These are phyloP conservation scores for Cladorhizidae sp. DNA, from an alignment of 37 sponge, comb jelly and placozoan species.

Conservation along the genomic window DNA sequence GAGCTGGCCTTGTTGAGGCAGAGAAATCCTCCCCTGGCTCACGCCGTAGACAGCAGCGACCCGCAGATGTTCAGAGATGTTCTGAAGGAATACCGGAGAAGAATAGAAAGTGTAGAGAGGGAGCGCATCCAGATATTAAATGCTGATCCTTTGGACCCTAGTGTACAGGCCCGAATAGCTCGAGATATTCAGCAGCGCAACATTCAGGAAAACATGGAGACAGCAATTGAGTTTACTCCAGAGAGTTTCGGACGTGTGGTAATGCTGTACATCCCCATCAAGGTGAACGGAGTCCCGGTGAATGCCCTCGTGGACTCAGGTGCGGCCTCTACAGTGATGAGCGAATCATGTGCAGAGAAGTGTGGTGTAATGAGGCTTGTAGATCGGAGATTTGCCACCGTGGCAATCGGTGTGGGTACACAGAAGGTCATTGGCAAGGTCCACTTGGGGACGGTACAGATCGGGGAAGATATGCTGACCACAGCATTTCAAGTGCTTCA, in stretches of 20 bases:
- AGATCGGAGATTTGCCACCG: slow-evolving; percentile 77
- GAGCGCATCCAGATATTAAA: slow-evolving; percentile 66
- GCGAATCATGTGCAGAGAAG: slow-evolving; percentile 76
- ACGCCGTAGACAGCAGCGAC: slow-evolving; percentile 65
- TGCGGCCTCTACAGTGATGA: slow-evolving; percentile 90
- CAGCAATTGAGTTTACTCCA: slow-evolving; percentile 90
- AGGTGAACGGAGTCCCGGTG: slow-evolving; percentile 83
- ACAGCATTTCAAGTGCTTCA: slow-evolving; percentile 91
- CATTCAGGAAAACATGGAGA: slow-evolving; percentile 78
- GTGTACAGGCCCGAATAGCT: slow-evolving; percentile 73
- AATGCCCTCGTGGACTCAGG: slow-evolving; percentile 96
- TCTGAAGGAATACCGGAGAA: not conserved
- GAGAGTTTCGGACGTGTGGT: slow-evolving; percentile 88
- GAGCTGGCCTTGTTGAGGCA: slow-evolving; percentile 49
- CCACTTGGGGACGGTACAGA: slow-evolving; percentile 88
- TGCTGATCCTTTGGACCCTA: slow-evolving; percentile 79
- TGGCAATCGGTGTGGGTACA: slow-evolving; percentile 88
- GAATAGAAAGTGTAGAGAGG: slow-evolving; percentile 47
- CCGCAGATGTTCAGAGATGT: slow-evolving; percentile 41
- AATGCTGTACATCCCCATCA: slow-evolving; percentile 89
- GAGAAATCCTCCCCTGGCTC: slow-evolving; percentile 72
- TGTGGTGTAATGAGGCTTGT: slow-evolving; percentile 89
- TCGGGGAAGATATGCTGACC: slow-evolving; percentile 81
- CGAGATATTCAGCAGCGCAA: slow-evolving; percentile 77
- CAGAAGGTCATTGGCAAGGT: slow-evolving; percentile 92